Conservation (phyloP, 2,797 vertebrate species). For the Protosalanx chinensis region DNA sequence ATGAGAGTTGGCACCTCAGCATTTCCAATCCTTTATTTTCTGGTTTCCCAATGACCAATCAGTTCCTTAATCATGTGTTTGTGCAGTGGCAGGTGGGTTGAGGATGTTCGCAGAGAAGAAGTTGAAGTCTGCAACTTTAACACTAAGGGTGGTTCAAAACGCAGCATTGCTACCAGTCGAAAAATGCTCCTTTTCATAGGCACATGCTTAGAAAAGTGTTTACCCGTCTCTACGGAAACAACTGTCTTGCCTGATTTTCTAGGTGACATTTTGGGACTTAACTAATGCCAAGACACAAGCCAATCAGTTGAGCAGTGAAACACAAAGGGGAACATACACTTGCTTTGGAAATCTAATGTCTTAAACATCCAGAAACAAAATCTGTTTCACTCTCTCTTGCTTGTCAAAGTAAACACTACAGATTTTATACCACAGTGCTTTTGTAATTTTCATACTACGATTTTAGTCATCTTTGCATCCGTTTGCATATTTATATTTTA, state of each 20-base stretch:
- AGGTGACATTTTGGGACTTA: slow-evolving; percentile 32
- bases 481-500: neutral
- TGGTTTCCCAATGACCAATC: neutral
- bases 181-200: slow-evolving; percentile 21
- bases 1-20: no score
- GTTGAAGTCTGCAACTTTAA: slow-evolving; percentile 17
- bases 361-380: slow-evolving; percentile 6
- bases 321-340: neutral
- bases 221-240: slow-evolving; percentile 26
- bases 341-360: neutral
- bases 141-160: slow-evolving; percentile 36
- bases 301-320: slow-evolving; percentile 28
- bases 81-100: slow-evolving; percentile 78
- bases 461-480: slow-evolving; percentile 7
- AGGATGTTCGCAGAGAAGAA: slow-evolving; percentile 32
- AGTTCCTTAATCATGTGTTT: slow-evolving; percentile 9
- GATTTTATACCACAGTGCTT: slow-evolving; percentile 20
- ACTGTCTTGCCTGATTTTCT: slow-evolving; percentile 20
- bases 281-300: slow-evolving; percentile 51
- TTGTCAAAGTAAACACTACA: slow-evolving; percentile 5
- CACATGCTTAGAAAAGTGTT: slow-evolving; percentile 22
- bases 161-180: slow-evolving; percentile 49
- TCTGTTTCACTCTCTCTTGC: slow-evolving; percentile 3
- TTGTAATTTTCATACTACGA: slow-evolving; percentile 15
- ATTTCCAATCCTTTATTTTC: no score